These are phyloP conservation scores for Pan paniscus DNA, from an alignment of 2,113 vertebrate species.

Conservation along the genomic window DNA sequence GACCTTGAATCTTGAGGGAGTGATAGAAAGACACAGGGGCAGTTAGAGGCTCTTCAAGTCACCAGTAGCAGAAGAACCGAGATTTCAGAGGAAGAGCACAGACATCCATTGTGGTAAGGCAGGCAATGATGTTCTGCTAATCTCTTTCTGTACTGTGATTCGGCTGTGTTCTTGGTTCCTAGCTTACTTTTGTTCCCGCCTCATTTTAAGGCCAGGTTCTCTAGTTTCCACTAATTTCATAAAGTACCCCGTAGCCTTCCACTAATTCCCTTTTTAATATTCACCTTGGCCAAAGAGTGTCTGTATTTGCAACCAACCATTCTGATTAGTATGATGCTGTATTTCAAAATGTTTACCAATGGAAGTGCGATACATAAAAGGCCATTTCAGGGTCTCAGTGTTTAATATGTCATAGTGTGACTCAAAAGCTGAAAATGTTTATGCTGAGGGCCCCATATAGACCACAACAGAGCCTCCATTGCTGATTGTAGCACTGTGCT, in stretches of 20 bases:
- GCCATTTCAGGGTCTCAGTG: background rate
- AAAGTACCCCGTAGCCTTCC: background rate
- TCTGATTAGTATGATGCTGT: background rate
- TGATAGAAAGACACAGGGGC: background rate
- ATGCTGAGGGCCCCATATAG: background rate
- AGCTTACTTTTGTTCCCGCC: background rate
- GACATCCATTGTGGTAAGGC: too few species aligned
- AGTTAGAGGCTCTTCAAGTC: background rate
- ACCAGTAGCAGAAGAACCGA: background rate
- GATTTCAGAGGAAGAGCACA: background rate
- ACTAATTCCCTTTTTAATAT: background rate
- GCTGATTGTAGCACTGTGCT: background rate
- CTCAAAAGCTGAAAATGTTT: background rate
- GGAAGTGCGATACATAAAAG: background rate
- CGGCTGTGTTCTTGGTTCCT: background rate
- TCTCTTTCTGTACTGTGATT: background rate
- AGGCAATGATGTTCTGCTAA: too few species aligned
- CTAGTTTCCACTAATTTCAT: background rate
- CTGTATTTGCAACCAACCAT: background rate
- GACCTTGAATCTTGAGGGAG: background rate
- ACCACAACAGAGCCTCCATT: background rate
- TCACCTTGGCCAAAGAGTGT: background rate
- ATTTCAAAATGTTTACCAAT: background rate
- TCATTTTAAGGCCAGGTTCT: background rate
- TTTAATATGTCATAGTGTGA: background rate